These are phyloP conservation scores for Diadegma fenestrale DNA, from an alignment of 2,888 invertebrate genomes.

Conservation along the genomic window DNA sequence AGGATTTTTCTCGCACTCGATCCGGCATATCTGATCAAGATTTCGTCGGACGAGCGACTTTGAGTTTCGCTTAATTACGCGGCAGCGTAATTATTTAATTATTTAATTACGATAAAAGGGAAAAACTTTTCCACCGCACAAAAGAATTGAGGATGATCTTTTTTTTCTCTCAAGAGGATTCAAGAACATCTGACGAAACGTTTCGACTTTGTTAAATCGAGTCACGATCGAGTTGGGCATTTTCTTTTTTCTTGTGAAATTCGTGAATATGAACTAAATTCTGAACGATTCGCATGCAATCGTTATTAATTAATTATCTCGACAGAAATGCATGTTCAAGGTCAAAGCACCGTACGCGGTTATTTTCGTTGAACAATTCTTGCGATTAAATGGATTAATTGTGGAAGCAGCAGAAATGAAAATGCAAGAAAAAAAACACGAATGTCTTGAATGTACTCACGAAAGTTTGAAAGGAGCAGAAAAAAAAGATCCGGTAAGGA, in stretches of 20 bases:
- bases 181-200: constrained; percentile 20
- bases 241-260: background rate
- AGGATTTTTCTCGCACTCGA: constrained; percentile 8
- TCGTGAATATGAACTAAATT: background rate
- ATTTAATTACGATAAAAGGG: constrained; percentile 47
- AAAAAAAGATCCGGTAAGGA: constrained; percentile 70
- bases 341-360: constrained; percentile 67
- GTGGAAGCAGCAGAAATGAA: constrained; percentile 53
- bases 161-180: constrained; percentile 8
- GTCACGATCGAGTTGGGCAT: background rate
- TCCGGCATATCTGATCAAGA: constrained; percentile 57
- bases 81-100: constrained; percentile 50
- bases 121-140: constrained; percentile 16
- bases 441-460: constrained; percentile 19
- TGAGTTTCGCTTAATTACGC: constrained; percentile 31
- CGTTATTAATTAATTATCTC: background rate
- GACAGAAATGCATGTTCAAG: too few species aligned
- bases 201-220: constrained; percentile 30
- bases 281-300: background rate
- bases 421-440: constrained; percentile 54
- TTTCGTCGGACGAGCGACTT: constrained; percentile 24
- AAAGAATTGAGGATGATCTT: background rate
- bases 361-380: background rate
- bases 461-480: constrained; percentile 49
- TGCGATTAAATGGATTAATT: constrained; percentile 78